Evolutionary conservation across 2,888 invertebrate species (phyloP).

Genomic region (Euproctis similis): DNA sequence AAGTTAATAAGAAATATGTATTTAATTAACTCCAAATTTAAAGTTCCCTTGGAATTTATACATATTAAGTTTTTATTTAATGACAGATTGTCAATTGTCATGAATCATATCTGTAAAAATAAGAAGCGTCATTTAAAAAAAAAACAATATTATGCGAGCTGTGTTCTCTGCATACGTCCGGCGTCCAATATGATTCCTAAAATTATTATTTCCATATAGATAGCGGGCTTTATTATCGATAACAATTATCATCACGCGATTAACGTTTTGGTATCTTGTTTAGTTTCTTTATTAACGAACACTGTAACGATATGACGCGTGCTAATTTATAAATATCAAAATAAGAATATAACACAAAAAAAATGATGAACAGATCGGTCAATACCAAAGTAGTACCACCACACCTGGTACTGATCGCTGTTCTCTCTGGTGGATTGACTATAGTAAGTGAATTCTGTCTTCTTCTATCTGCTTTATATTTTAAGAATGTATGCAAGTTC

Average conservation of each 20-base stretch:
- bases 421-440: slow-evolving; percentile 36
- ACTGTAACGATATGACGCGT: slow-evolving; percentile 39
- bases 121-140: no score
- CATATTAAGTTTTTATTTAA: neutral
- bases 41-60: no score
- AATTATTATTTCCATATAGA: slow-evolving; percentile 23
- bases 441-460: slow-evolving; percentile 45
- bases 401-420: slow-evolving; percentile 31
- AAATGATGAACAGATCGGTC: slow-evolving; percentile 24
- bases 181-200: slow-evolving; percentile 6
- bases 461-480: no score
- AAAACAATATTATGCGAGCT: no score
- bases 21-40: no score
- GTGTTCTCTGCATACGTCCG: neutral
- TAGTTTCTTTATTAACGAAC: slow-evolving; percentile 40
- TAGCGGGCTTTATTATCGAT: slow-evolving; percentile 50
- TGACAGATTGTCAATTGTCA: neutral
- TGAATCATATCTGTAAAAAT: no score
- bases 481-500: no score
- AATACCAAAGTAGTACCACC: slow-evolving; percentile 22
- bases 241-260: slow-evolving; percentile 61
- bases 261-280: slow-evolving; percentile 39
- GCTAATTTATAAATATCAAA: slow-evolving; percentile 14
- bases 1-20: no score
- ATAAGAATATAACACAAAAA: slow-evolving; percentile 4